These are phyloP conservation scores for Drosophila seguyi DNA, from an alignment of 1,140 invertebrate genomes.

Conservation along the genomic window DNA sequence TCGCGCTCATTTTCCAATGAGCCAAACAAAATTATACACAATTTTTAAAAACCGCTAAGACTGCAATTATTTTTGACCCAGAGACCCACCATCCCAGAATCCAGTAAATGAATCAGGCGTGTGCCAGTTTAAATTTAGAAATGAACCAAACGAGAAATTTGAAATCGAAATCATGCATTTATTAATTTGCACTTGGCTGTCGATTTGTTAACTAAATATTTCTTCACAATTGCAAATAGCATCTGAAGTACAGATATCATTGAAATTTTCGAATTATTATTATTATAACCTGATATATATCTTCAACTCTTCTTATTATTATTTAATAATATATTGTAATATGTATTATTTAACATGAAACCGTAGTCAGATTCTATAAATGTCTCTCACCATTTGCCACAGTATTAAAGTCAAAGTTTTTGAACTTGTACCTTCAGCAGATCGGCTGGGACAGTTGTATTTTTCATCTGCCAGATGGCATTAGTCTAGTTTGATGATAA, in stretches of 20 bases:
- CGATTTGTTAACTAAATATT: not conserved
- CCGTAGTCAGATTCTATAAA: not conserved
- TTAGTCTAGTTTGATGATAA: slow-evolving; percentile 24
- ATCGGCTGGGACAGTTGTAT: slow-evolving; percentile 11
- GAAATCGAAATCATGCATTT: not conserved
- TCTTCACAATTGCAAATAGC: too few species aligned
- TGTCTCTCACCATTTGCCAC: slow-evolving; percentile 7
- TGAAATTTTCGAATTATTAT: not conserved
- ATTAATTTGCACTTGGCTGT: not conserved
- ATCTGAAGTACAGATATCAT: too few species aligned
- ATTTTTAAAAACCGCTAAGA: not conserved
- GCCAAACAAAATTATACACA: not conserved
- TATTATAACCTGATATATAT: not conserved
- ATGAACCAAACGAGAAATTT: not conserved
- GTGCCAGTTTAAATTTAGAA: slow-evolving; percentile 11
- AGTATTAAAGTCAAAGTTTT: not conserved
- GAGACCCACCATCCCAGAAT: not conserved
- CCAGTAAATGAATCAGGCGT: not conserved
- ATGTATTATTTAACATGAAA: not conserved
- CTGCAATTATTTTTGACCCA: not conserved
- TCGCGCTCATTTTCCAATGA: not conserved
- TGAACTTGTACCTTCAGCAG: not conserved
- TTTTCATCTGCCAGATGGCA: slow-evolving; percentile 16
- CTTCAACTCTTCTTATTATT: not conserved
- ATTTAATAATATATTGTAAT: not conserved